These are phyloP conservation scores for Scaptomyza pallida DNA, from an alignment of 1,140 invertebrate genomes.

Conservation along the genomic window DNA sequence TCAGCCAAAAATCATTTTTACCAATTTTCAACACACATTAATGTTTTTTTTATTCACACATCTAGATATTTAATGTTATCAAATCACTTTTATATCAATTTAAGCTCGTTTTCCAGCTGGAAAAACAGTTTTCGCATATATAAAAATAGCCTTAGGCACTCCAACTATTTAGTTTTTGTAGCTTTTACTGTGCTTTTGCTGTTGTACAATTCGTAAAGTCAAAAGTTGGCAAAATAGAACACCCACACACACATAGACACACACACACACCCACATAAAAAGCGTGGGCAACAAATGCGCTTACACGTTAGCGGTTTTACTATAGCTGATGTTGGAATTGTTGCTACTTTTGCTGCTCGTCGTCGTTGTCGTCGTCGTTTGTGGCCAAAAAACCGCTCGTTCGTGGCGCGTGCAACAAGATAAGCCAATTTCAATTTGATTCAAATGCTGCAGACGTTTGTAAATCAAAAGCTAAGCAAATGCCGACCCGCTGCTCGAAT, in stretches of 20 bases:
- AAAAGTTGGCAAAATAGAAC: conserved; percentile 31
- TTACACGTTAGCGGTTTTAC: conserved; percentile 56
- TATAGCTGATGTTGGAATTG: neutral
- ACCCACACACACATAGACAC: neutral
- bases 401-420: conserved; percentile 67
- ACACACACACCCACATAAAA: neutral
- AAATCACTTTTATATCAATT: no score
- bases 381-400: conserved; percentile 49
- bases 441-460: conserved; percentile 68
- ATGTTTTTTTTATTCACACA: no score
- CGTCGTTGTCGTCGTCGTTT: neutral
- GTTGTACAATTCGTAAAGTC: conserved; percentile 49
- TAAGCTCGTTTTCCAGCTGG: no score
- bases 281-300: conserved; percentile 32
- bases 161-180: neutral
- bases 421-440: conserved; percentile 80
- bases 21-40: no score
- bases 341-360: neutral
- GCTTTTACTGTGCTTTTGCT: neutral
- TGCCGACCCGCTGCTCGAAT: conserved; percentile 29
- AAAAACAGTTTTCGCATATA: no score
- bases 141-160: neutral
- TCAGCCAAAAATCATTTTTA: no score
- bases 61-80: no score
- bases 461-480: conserved; percentile 72